A percentile compares a stretch with the other conserved stretches of the same genome.
Conservation (phyloP, 2,797 vertebrate genomes). For the Pangasius mekongensis region DNA sequence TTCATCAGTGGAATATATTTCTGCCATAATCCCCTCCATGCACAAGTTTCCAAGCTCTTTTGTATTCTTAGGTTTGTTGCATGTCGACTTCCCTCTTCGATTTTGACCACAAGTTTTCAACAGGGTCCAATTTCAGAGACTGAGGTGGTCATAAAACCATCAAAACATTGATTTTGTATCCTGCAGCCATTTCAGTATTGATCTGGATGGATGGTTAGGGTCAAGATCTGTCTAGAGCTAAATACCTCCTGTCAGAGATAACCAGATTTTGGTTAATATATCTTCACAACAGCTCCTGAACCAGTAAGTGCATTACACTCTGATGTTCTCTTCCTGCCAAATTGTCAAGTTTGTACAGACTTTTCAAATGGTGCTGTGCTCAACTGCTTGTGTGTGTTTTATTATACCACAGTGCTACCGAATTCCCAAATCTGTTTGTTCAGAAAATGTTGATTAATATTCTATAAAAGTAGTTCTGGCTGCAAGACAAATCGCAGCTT, state of each 20-base stretch:
- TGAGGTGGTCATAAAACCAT: slow-evolving; percentile 10
- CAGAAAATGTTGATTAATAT: neutral
- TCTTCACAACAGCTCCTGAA: neutral
- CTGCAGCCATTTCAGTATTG: neutral
- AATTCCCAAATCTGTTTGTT: neutral
- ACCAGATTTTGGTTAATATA: neutral
- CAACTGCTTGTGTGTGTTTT: neutral
- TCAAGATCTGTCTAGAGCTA: slow-evolving; percentile 4
- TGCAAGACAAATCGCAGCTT: neutral
- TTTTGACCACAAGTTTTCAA: neutral
- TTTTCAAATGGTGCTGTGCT: neutral
- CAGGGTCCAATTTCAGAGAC: slow-evolving; percentile 19
- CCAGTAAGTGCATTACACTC: neutral
- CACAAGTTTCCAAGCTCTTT: neutral
- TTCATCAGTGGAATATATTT: too few species aligned
- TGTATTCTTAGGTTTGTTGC: neutral
- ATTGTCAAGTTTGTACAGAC: neutral
- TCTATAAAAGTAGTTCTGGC: neutral
- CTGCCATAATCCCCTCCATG: neutral
- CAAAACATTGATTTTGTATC: slow-evolving; percentile 11
- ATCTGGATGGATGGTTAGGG: neutral
- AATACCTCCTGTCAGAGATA: slow-evolving; percentile 6
- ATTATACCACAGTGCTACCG: neutral
- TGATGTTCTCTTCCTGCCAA: neutral
- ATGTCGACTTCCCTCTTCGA: neutral